Base-by-base conservation (phyloP, 2,113 vertebrate species). In the Arizona elegans region DNA sequence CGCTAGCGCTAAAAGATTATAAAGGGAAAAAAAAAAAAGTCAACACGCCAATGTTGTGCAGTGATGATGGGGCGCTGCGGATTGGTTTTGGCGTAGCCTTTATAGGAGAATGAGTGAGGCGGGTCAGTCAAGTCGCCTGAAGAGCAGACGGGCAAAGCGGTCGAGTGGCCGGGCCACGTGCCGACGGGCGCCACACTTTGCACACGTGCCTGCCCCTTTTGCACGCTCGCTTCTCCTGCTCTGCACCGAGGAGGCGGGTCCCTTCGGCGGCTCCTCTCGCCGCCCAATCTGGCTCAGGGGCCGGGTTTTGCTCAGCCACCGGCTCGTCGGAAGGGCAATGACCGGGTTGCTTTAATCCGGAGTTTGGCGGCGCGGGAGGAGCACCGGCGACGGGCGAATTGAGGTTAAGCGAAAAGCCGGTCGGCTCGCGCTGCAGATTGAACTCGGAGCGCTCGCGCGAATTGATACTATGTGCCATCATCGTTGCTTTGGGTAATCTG, bases 301-400 rank as follows among this genome's bases (percentile, higher is more conserved):
- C 75, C 91, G 92, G 93, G 88, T 94, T 62, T 92, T 90, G 92
- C 89, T 81, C 92, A 43, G 93, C 93, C 88, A 85, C 93, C 65
- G 91, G 92, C 53, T 17, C 52, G 1, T n/a, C 93, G 92, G 87
- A 91, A 86, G 92, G 91, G 91, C 92, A 94, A 93, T 92, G 94
- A 87, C 91, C 93, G 81, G 91, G 94, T 93, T 86, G 94, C 91
- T 59, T 92, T 93, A 19, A 54, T 95, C 91, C 50, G 91, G 75
- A 93, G 88, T 56, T 93, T 87, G 91, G 94, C 70, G 5, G 90
- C 87, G 92, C 88, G 29, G 52, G 59, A 55, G 93, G 29, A 85
- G 62, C 56, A 94, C 87, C 92, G 94, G 93, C 96, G 96, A 1
- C 2, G 24, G 21, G 15, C n/a, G 88, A 1, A 2, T 70, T 11